Evolutionary conservation across 92 coral and sea anemone genomes (phyloP).

Genomic region (Bergia sp.): DNA sequence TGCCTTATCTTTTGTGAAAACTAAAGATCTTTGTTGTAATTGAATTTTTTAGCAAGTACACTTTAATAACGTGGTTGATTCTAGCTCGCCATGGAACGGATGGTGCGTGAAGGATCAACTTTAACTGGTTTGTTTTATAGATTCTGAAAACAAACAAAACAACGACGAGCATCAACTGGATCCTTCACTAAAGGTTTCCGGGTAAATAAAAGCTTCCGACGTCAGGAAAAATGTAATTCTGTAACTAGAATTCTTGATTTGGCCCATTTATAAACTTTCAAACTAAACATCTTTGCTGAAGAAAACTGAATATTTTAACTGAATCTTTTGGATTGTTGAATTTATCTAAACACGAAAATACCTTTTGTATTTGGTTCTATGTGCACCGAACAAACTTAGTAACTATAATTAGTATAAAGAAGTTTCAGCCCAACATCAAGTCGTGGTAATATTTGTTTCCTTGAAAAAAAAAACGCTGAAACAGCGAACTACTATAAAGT

Average conservation of each 20-base stretch:
- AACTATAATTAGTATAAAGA: no score
- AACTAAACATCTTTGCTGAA: neutral
- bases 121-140: conserved; percentile 10
- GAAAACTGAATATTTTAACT: neutral
- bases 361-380: neutral
- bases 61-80: neutral
- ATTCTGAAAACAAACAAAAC: conserved; percentile 33
- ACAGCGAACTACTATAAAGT: neutral
- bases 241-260: conserved; percentile 14
- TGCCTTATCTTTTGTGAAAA: neutral
- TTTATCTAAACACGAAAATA: neutral
- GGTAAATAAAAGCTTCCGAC: conserved; percentile 19
- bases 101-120: neutral
- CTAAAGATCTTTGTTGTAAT: neutral
- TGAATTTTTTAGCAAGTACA: neutral
- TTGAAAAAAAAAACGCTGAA: neutral
- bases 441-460: neutral
- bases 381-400: neutral
- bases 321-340: neutral
- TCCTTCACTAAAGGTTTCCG: neutral
- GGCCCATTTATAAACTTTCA: neutral
- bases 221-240: neutral
- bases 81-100: neutral
- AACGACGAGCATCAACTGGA: neutral
- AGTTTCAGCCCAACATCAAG: neutral